Base-by-base conservation (phyloP, 37 sponge, comb jelly and placozoan genomes). In the Oscarella lobularis region DNA sequence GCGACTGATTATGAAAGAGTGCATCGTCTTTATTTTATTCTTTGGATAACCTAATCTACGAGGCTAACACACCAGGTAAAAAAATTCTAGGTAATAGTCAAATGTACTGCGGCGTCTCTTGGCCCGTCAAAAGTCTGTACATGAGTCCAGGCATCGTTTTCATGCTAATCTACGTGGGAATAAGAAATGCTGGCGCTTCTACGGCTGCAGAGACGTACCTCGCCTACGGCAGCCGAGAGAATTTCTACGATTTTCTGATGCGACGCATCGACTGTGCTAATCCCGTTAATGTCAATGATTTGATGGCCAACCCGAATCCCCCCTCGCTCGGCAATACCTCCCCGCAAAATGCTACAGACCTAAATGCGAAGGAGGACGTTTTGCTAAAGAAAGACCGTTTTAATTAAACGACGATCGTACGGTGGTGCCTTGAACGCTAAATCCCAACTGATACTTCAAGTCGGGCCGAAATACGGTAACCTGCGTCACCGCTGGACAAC, bases 261-360 rank as follows among this genome's bases (percentile, higher is more conserved):
- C 0, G 71, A 31, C 71, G 84, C 67, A 2, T 80, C 75, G 27
- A 98, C 92, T 31, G 89, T 87, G 76, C 90, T 94, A 37, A 83
- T 81, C 20, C 89, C 90, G 67, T 93, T 91, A 67, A 98, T 90
- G 39, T 93, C 92, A 66, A 98, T 93, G 33, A 98, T 98, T 33
- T 83, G 73, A 66, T 98, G 95, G 0, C 99, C 99, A 3, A 98
- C 87, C 33, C 99, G 68, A 40, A 98, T 72, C 0, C 99, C 99
- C 79, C 95, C 89, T 72, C 92, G 80, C 39, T 98, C 99, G 33
- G 89, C 95, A 39, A 98, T 98, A 30, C 90, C 84, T 20, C 99
- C 92, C 20, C 99, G 77, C 33, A 76, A 66, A n/a, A 98, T 41
- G 2, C 85, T 89, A 36, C 77, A 72, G 1, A 97, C 82, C 85